phyloP scores from a whole-genome alignment of 2,113 vertebrate genomes.

The Macroglossus sobrinus region DNA sequence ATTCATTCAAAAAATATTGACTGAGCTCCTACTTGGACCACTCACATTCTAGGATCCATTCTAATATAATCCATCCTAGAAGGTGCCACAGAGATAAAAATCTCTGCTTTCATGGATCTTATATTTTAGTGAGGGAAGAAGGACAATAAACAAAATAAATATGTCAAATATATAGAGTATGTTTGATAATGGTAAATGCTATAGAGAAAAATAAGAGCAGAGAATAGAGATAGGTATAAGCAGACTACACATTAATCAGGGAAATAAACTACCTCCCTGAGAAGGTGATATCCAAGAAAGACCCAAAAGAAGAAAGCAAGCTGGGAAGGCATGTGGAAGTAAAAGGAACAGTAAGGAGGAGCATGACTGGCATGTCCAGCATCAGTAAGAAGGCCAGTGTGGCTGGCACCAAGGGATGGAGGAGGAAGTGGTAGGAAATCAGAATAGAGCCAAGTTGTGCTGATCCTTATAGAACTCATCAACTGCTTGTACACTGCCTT shows the following conservation, averaged over 20 bases:
- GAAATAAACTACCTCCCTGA: not conserved
- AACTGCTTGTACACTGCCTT: not conserved
- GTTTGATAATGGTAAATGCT: not conserved
- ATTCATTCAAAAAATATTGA: not conserved
- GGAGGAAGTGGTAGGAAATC: not conserved
- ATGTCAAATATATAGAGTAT: not conserved
- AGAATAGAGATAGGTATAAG: not conserved
- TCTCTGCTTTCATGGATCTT: not conserved
- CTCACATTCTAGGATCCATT: not conserved
- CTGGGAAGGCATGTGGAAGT: not conserved
- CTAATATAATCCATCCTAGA: not conserved
- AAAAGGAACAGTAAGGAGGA: not conserved
- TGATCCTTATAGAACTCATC: not conserved
- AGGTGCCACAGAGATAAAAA: not conserved
- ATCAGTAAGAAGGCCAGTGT: not conserved
- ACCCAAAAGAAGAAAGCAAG: not conserved
- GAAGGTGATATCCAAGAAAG: not conserved
- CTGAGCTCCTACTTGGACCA: no score
- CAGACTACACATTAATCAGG: not conserved
- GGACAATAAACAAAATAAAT: not conserved
- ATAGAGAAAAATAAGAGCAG: not conserved
- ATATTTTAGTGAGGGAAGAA: not conserved
- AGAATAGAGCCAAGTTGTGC: not conserved
- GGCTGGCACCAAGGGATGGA: rapidly evolving
- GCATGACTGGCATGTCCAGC: not conserved